Evolutionary conservation across 2,113 vertebrate genomes (phyloP).

Genomic region (Sprattus sprattus): DNA sequence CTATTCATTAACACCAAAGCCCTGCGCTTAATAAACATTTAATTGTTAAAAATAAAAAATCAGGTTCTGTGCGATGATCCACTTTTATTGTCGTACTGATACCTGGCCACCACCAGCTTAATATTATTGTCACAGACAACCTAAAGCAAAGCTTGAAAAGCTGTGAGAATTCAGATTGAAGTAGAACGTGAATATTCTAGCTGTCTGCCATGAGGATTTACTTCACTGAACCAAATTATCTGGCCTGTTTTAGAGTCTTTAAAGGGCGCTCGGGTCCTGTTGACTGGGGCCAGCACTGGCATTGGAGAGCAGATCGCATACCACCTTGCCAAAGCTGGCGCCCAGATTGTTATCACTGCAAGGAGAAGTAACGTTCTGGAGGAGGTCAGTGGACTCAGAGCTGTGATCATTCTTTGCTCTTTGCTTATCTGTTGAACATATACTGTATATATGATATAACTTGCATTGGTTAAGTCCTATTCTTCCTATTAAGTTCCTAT

Average conservation of each 20-base stretch:
- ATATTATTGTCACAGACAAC: not conserved
- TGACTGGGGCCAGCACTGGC: constrained; percentile 83
- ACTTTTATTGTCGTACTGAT: not conserved
- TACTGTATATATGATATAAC: too few relatives aligned
- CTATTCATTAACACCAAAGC: not conserved
- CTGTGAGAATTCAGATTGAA: not conserved
- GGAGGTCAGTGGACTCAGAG: constrained; percentile 66
- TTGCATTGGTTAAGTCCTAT: too few relatives aligned
- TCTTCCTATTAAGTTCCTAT: too few relatives aligned
- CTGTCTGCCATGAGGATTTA: too few relatives aligned
- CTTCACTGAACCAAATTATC: not conserved
- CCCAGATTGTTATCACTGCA: constrained; percentile 81
- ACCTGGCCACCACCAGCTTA: not conserved
- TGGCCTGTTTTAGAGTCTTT: constrained; percentile 66
- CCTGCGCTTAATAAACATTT: too few relatives aligned
- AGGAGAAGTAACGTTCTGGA: constrained; percentile 74
- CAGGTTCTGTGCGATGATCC: not conserved
- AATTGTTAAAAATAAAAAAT: not conserved
- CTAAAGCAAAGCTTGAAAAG: too few relatives aligned
- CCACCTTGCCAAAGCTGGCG: constrained; percentile 77
- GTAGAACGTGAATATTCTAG: not conserved
- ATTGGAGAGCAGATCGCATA: constrained; percentile 86
- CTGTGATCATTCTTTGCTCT: too few relatives aligned
- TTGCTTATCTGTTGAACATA: too few relatives aligned
- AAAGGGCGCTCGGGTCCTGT: constrained; percentile 72